Evolutionary conservation across 2,888 invertebrate genomes (phyloP).

Genomic region (Priocnemis perturbator): DNA sequence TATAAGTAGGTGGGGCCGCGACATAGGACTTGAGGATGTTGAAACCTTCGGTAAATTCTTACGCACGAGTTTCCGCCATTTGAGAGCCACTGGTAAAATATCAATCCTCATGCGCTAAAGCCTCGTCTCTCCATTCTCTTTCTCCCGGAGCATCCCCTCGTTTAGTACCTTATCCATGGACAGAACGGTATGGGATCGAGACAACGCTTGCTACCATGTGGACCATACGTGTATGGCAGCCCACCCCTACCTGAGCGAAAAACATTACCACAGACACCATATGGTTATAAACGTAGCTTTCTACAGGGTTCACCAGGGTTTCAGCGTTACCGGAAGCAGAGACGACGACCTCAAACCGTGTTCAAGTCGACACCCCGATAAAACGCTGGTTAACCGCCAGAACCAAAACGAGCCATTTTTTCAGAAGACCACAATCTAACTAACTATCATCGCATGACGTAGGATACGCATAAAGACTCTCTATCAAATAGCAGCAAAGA

Average conservation of each 20-base stretch:
- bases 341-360: neutral
- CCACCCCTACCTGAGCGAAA: constrained; percentile 50
- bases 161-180: constrained; percentile 48
- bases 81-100: constrained; percentile 9
- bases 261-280: constrained; percentile 55
- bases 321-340: constrained; percentile 18
- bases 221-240: constrained; percentile 36
- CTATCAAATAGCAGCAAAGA: no score
- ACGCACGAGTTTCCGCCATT: no score
- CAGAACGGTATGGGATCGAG: constrained; percentile 49
- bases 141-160: constrained; percentile 48
- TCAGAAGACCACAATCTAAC: no score
- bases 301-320: constrained; percentile 47
- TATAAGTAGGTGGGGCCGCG: no score
- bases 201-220: constrained; percentile 43
- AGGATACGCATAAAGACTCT: no score
- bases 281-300: constrained; percentile 49
- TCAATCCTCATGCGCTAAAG: constrained; percentile 33
- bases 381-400: no score
- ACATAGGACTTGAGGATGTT: no score
- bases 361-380: no score
- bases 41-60: no score
- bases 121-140: constrained; percentile 25
- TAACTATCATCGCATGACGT: no score
- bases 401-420: no score